Base-by-base conservation (phyloP, 1,140 invertebrate genomes). In the Heliconius eleuchia region DNA sequence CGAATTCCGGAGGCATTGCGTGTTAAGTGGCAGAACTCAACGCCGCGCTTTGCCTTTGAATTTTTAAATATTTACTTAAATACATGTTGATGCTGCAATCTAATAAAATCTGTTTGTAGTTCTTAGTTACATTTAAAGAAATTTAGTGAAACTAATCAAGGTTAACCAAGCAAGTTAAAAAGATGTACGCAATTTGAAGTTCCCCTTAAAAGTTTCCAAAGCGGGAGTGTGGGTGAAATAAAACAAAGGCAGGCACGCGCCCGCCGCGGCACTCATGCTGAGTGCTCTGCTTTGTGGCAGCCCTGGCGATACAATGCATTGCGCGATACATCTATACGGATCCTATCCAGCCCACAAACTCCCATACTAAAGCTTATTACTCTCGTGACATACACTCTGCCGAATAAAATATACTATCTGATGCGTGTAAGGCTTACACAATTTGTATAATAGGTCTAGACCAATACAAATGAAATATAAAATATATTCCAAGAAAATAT, bases 201-300 rank as follows among this genome's bases (percentile, higher is more conserved):
- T 87, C 84, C 91, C 85, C 88, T 92, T 88, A 88, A 92, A 93
- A 93, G 91, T 92, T 94, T 92, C 85, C 82, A 91, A 93, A 90
- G 90, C 86, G 87, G 90, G 87, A 91, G 89, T 91, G 87, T 91
- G 91, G 88, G 91, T 89, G 90, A 91, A 90, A 92, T 92, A 91
- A 91, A 94, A 94, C 92, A 94, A 93, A 93, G 88, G 91, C 87
- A 86, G 87, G 87, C 87, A 88, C 89, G 87, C 90, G 89, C 88
- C 84, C 89, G 89, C 84, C 87, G 84, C 88, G 88, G 86, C 90
- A 94, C 92, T 94, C 90, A 87, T 91, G 85, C 88, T 90, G 92
- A 94, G 92, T 92, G 92, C 90, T 91, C 89, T 89, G 92, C 92
- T 93, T 94, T 94, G 92, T 94, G 88, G 89, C 88, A 86, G 86